Evolutionary conservation across 2,113 vertebrate species (phyloP).

Genomic region (Rhinogobius similis): DNA sequence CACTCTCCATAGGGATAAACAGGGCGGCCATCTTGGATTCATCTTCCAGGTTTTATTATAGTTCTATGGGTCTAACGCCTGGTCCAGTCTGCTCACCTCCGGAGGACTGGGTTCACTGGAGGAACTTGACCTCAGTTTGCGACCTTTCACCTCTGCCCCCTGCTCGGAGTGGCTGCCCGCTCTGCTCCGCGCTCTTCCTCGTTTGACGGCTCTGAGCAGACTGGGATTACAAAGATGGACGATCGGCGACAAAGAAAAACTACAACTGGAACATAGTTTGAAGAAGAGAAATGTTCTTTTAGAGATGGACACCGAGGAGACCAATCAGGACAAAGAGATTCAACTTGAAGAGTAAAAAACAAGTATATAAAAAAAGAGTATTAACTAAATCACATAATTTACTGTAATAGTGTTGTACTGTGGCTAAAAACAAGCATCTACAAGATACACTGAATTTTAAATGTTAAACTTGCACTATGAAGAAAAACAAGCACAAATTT

Average conservation of each 20-base stretch:
- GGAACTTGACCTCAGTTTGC: conserved; percentile 84
- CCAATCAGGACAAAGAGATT: conserved; percentile 38
- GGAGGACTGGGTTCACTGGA: conserved; percentile 75
- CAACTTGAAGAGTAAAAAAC: conserved; percentile 38
- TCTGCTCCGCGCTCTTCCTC: conserved; percentile 72
- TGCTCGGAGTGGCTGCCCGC: conserved; percentile 78
- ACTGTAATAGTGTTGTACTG: neutral
- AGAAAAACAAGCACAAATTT: neutral
- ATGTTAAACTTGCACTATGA: neutral
- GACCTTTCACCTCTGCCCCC: conserved; percentile 59
- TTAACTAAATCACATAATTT: neutral
- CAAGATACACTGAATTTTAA: neutral
- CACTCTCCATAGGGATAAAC: no score
- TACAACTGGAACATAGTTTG: conserved; percentile 68
- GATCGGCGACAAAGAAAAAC: conserved; percentile 56
- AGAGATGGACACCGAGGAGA: conserved; percentile 63
- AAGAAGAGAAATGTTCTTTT: conserved; percentile 73
- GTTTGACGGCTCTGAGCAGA: conserved; percentile 74
- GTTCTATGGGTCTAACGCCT: no score
- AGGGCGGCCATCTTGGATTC: no score
- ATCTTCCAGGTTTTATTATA: no score
- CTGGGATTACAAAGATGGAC: conserved; percentile 82
- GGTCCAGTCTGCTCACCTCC: conserved; percentile 77
- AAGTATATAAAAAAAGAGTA: no score
- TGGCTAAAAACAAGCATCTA: neutral